These are phyloP conservation scores for Aptenodytes forsteri DNA, from an alignment of 2,113 vertebrate species.

Conservation along the genomic window DNA sequence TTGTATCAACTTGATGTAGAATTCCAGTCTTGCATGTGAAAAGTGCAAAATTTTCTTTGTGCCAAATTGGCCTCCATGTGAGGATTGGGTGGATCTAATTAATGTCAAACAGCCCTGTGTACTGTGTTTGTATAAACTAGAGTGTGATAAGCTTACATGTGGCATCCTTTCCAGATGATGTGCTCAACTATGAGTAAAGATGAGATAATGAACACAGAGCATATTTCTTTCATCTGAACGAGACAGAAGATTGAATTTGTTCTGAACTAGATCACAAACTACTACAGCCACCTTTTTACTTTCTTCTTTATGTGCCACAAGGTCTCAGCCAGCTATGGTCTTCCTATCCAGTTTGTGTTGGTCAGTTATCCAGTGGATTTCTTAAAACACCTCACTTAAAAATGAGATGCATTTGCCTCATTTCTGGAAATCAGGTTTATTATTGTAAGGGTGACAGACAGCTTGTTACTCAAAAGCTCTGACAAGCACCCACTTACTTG, in stretches of 20 bases:
- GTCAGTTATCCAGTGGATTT: not conserved
- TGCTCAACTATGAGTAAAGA: not conserved
- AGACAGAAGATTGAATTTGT: not conserved
- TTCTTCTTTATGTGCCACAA: not conserved
- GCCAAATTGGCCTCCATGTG: slow-evolving; percentile 71
- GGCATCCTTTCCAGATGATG: slow-evolving; percentile 31
- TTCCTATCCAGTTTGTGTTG: not conserved
- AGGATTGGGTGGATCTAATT: slow-evolving; percentile 71
- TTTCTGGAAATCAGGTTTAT: not conserved
- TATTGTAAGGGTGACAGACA: not conserved
- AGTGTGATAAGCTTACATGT: slow-evolving; percentile 44
- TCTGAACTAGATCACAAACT: not conserved
- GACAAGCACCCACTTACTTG: not conserved
- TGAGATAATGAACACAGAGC: not conserved
- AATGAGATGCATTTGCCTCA: not conserved
- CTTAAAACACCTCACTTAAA: not conserved
- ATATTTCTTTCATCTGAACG: not conserved
- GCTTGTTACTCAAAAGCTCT: not conserved
- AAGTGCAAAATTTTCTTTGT: slow-evolving; percentile 67
- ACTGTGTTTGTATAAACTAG: slow-evolving; percentile 1
- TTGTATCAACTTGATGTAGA: slow-evolving; percentile 51
- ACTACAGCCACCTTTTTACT: not conserved
- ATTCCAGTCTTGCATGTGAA: slow-evolving; percentile 68
- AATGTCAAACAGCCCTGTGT: slow-evolving; percentile 66
- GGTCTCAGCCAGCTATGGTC: not conserved